A percentile compares a stretch with the other conserved stretches of the same genome.
Conservation (phyloP, 2,797 vertebrate genomes). For the Danio aesculapii region DNA sequence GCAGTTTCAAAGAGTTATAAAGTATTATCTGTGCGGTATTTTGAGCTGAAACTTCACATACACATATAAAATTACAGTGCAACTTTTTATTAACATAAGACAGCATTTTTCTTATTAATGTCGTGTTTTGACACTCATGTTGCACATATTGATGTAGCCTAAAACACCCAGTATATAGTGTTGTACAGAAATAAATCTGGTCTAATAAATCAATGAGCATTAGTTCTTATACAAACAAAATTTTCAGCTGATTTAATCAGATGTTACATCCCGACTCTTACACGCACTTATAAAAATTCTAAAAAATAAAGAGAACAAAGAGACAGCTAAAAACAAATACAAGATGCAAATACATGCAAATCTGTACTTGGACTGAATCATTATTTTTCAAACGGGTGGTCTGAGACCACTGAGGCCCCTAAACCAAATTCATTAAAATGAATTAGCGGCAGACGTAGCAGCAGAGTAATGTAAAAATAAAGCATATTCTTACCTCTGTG, state of each 20-base stretch:
- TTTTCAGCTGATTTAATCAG: too few relatives aligned
- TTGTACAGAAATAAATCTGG: background rate
- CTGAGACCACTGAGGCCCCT: constrained; percentile 38
- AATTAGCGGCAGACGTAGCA: constrained; percentile 1
- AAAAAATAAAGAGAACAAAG: constrained; percentile 5
- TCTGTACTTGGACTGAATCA: constrained; percentile 20
- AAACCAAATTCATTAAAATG: constrained; percentile 33
- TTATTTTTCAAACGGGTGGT: constrained; percentile 45
- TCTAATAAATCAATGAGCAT: background rate
- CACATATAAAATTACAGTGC: too few relatives aligned
- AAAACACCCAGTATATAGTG: too few relatives aligned
- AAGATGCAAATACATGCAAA: constrained; percentile 46
- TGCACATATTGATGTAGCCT: background rate
- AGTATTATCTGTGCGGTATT: too few relatives aligned
- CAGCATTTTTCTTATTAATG: background rate
- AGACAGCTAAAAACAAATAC: constrained; percentile 33
- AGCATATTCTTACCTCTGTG: constrained; percentile 1
- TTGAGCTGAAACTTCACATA: too few relatives aligned
- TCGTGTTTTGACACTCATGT: too few relatives aligned
- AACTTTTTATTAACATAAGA: background rate
- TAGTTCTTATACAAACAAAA: constrained; percentile 13
- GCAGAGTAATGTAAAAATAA: constrained; percentile 6
- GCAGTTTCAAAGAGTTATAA: too few relatives aligned
- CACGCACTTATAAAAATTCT: background rate
- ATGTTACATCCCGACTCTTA: background rate